A percentile compares a stretch with the other conserved stretches of the same genome.
Evolutionary conservation across 2,797 vertebrate genomes (phyloP).

Genomic region (Gymnothorax javanicus): DNA sequence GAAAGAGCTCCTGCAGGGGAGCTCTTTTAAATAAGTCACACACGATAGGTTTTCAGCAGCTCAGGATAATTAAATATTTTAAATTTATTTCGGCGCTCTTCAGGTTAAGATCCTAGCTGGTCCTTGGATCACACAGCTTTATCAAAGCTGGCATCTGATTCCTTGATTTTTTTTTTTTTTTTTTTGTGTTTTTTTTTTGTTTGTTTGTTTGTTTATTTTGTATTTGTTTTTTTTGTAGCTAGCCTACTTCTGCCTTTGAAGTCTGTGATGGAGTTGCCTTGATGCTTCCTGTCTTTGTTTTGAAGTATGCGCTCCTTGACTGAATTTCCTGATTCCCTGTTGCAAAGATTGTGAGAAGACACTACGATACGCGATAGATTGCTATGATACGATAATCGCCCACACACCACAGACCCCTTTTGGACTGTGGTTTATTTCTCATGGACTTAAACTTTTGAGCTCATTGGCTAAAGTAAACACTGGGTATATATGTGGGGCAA

Average conservation of each 20-base stretch:
- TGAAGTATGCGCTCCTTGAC: background rate
- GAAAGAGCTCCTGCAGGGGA: no score
- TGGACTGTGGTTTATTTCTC: background rate
- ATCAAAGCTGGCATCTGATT: background rate
- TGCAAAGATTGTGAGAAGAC: background rate
- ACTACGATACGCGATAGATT: background rate
- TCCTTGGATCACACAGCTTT: background rate
- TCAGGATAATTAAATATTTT: no score
- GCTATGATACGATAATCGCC: background rate
- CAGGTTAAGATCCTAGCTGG: no score
- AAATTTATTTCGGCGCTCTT: no score
- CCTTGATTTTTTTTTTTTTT: no score
- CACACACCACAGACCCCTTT: background rate
- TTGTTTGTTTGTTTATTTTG: no score
- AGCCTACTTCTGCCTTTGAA: background rate
- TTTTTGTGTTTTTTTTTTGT: background rate
- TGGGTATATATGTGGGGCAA: background rate
- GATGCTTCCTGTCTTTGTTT: background rate
- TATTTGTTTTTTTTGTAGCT: background rate
- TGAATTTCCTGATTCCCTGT: background rate
- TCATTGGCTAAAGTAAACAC: background rate
- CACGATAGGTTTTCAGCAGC: no score
- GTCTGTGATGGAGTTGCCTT: background rate
- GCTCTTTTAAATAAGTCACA: no score
- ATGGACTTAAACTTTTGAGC: slow-evolving; percentile 1